These are phyloP conservation scores for Platyura marginata DNA, from an alignment of 1,140 invertebrate genomes.

Conservation along the genomic window DNA sequence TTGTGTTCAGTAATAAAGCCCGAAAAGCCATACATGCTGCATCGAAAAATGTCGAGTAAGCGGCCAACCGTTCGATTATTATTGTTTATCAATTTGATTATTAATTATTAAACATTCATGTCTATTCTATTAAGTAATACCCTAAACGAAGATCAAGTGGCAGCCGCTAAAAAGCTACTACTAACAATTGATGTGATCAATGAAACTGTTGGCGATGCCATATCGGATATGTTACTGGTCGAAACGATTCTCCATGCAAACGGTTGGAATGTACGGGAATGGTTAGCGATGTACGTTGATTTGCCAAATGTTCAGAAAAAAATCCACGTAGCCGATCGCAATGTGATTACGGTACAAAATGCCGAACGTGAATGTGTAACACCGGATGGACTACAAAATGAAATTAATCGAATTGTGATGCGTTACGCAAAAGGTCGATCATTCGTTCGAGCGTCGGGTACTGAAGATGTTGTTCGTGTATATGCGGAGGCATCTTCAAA, in stretches of 20 bases:
- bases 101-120: no score
- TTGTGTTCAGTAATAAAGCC: constrained; percentile 52
- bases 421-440: constrained; percentile 55
- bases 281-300: constrained; percentile 68
- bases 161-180: constrained; percentile 38
- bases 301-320: constrained; percentile 79
- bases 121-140: not conserved
- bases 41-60: constrained; percentile 10
- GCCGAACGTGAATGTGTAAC: constrained; percentile 63
- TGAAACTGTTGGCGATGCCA: constrained; percentile 91
- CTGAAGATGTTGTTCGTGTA: constrained; percentile 89
- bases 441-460: constrained; percentile 92
- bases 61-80: no score
- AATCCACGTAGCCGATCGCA: constrained; percentile 72
- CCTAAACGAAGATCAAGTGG: constrained; percentile 18
- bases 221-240: constrained; percentile 87
- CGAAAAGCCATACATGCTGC: constrained; percentile 30
- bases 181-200: constrained; percentile 74
- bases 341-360: constrained; percentile 64
- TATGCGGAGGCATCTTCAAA: constrained; percentile 85
- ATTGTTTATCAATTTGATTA: no score
- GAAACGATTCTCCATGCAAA: constrained; percentile 73
- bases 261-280: constrained; percentile 59
- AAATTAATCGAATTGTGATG: constrained; percentile 53
- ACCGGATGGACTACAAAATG: constrained; percentile 65